A percentile compares a stretch with the other conserved stretches of the same genome.
phyloP scores from a whole-genome alignment of 1,140 invertebrate genomes.

The Matsumurasca onukii region DNA sequence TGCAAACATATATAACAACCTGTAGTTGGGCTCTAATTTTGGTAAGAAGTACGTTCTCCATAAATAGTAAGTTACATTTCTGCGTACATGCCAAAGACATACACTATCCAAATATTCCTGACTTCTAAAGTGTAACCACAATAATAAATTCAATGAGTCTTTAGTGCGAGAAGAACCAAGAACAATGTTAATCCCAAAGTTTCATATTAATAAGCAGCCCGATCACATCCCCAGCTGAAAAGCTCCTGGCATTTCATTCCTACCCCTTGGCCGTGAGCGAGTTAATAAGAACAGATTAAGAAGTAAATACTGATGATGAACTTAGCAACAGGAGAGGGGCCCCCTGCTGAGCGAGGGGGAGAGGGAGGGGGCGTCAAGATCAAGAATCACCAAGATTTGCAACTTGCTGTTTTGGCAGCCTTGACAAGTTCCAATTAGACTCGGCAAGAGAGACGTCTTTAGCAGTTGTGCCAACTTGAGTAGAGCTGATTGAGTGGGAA shows the following conservation, averaged over 20 bases:
- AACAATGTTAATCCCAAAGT: too few species aligned
- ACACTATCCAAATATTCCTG: too few species aligned
- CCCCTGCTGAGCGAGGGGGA: neutral
- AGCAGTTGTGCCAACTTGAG: conserved; percentile 20
- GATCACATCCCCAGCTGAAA: neutral
- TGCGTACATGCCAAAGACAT: too few species aligned
- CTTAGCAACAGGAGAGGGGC: conserved; percentile 14
- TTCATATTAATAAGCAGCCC: too few species aligned
- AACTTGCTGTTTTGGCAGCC: conserved; percentile 24
- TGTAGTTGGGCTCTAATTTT: too few species aligned
- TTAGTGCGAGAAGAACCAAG: too few species aligned
- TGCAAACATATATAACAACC: too few species aligned
- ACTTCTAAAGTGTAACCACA: too few species aligned
- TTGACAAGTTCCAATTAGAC: conserved; percentile 25
- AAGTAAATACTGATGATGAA: conserved; percentile 26
- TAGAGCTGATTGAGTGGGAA: conserved; percentile 16
- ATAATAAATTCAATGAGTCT: too few species aligned
- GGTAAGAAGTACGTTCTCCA: too few species aligned
- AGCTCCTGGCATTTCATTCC: conserved; percentile 5
- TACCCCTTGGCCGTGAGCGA: neutral
- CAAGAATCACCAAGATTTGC: conserved; percentile 22
- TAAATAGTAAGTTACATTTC: too few species aligned
- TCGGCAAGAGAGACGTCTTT: conserved; percentile 18
- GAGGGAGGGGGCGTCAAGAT: neutral
- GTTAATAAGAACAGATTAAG: conserved; percentile 27